phyloP scores from a whole-genome alignment of 2,797 vertebrate genomes.

The Argyrosomus regius region DNA sequence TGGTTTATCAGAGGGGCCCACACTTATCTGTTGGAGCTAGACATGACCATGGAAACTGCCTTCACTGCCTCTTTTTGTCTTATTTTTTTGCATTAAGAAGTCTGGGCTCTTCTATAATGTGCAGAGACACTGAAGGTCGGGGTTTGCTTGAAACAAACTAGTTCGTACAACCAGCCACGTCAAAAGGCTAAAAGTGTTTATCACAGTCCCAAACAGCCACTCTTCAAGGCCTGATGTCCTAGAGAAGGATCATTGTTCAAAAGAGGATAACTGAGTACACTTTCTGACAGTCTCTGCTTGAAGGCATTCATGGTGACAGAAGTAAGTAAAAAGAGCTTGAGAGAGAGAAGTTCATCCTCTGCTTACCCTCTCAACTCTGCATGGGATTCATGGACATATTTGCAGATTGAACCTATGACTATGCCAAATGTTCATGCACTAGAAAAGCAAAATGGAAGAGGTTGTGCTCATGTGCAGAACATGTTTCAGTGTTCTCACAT shows the following conservation, averaged over 20 bases:
- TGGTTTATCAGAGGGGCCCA: neutral
- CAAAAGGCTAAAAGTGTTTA: neutral
- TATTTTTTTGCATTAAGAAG: neutral
- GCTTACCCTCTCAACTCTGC: too few species aligned
- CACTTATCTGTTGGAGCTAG: neutral
- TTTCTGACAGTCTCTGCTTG: neutral
- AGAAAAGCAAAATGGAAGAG: neutral
- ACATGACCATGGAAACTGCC: conserved; percentile 18
- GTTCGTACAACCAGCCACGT: neutral
- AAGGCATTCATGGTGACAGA: neutral
- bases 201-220: too few species aligned
- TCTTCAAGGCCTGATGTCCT: neutral
- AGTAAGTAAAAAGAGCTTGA: too few species aligned
- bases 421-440: neutral
- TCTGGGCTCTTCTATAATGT: neutral
- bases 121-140: neutral
- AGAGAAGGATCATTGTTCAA: neutral
- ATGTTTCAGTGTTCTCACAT: neutral
- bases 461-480: neutral
- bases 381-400: too few species aligned
- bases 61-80: neutral
- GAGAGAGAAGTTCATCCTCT: too few species aligned
- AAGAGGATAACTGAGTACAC: neutral
- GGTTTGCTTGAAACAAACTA: neutral
- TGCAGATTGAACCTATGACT: too few species aligned